Evolutionary conservation across 1,140 invertebrate genomes (phyloP).

Genomic region (Zelostemma sp.): DNA sequence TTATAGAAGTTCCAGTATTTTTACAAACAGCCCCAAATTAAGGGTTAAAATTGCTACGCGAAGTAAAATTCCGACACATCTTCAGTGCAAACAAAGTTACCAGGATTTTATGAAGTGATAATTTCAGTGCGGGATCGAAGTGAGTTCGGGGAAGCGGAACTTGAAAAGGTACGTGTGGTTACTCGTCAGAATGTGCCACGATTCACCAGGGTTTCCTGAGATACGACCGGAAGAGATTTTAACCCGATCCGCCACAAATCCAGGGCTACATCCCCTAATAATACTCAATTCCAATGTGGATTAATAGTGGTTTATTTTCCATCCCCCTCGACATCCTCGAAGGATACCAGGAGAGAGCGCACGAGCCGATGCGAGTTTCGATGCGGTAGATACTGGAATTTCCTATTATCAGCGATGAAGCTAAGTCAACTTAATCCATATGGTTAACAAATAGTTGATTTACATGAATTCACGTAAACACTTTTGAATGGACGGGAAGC

Average conservation of each 20-base stretch:
- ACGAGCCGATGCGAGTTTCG: conserved; percentile 24
- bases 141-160: not conserved
- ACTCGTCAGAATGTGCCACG: conserved; percentile 4
- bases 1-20: too few species aligned
- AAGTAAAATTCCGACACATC: too few species aligned
- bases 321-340: conserved; percentile 34
- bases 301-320: conserved; percentile 68
- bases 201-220: conserved; percentile 60
- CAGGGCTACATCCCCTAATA: conserved; percentile 65
- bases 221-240: conserved; percentile 64
- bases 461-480: too few species aligned
- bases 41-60: too few species aligned
- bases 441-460: too few species aligned
- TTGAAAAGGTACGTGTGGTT: not conserved
- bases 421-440: conserved; percentile 49
- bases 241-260: conserved; percentile 66
- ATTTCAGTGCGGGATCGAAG: too few species aligned
- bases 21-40: too few species aligned
- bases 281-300: conserved; percentile 70
- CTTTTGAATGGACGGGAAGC: too few species aligned
- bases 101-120: too few species aligned
- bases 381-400: conserved; percentile 43
- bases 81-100: too few species aligned
- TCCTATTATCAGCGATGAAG: conserved; percentile 60
- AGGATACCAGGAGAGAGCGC: conserved; percentile 46